Conservation (phyloP, 2,888 invertebrate genomes). For the Brachycybe producta region DNA sequence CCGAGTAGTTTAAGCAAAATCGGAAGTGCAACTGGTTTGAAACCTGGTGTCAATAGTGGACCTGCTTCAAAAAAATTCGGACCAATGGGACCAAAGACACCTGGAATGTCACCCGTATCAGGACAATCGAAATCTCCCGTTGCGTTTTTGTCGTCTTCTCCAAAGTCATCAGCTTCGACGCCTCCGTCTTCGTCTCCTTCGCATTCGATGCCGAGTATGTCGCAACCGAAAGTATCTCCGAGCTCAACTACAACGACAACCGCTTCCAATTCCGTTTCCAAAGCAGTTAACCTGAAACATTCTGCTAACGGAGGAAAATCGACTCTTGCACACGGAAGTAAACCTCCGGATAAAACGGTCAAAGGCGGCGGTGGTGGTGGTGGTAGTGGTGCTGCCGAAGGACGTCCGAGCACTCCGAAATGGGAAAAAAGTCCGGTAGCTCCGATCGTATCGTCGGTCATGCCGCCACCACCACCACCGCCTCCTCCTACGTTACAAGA, state of each 20-base stretch:
- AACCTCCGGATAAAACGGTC: conserved; percentile 1
- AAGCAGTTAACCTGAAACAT: not conserved
- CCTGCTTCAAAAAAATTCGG: conserved; percentile 60
- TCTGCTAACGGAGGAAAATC: not conserved
- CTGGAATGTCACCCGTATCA: not conserved
- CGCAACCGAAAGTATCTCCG: not conserved
- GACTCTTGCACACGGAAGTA: not conserved
- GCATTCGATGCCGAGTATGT: not conserved
- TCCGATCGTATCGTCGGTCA: not conserved
- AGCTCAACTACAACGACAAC: not conserved
- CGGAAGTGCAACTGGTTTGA: conserved; percentile 46
- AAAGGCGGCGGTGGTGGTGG: not conserved
- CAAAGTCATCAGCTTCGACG: not conserved
- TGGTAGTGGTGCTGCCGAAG: not conserved
- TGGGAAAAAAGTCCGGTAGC: conserved; percentile 6
- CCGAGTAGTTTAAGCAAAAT: conserved; percentile 20
- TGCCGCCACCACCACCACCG: conserved; percentile 20
- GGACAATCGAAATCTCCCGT: conserved; percentile 1
- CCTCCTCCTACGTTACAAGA: conserved; percentile 3
- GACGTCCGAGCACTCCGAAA: conserved; percentile 10
- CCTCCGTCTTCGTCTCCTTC: not conserved
- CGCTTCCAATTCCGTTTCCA: not conserved
- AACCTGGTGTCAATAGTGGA: conserved; percentile 73
- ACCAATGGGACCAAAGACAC: not conserved
- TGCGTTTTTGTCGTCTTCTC: not conserved